Evolutionary conservation across 2,113 vertebrate genomes (phyloP).

Genomic region (Odontophorus gujanensis): DNA sequence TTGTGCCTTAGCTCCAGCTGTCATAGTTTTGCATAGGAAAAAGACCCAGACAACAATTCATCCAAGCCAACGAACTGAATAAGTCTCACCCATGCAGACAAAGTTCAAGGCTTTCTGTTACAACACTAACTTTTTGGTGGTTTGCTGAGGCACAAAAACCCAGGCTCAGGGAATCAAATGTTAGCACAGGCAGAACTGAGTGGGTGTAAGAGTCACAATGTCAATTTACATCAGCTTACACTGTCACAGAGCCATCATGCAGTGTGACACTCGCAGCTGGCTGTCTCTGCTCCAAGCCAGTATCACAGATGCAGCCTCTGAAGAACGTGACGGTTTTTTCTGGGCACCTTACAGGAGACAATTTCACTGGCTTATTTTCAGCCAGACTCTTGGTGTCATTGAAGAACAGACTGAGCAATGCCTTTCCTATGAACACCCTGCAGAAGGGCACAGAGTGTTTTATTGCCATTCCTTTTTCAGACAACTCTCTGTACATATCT

Average conservation of each 20-base stretch:
- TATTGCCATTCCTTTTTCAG: neutral
- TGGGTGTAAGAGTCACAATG: neutral
- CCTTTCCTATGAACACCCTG: neutral
- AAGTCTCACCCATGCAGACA: neutral
- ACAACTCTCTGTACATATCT: neutral
- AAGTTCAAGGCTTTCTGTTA: neutral
- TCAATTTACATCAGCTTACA: neutral
- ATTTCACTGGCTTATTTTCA: neutral
- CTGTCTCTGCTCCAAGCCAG: neutral
- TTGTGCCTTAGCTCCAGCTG: neutral
- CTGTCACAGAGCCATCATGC: neutral
- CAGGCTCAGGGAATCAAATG: neutral
- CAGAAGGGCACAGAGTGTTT: rapidly evolving
- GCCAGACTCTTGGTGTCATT: neutral
- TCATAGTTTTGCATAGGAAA: neutral
- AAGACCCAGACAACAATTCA: neutral
- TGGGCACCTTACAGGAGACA: neutral
- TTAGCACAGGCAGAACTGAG: neutral
- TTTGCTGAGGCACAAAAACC: neutral
- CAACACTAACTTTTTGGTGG: rapidly evolving
- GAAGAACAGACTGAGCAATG: neutral
- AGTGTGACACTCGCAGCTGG: neutral
- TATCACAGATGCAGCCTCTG: neutral
- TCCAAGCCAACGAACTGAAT: neutral
- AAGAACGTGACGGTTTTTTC: neutral